Base-by-base conservation (phyloP, 2,888 invertebrate genomes). In the Petrolisthes cinctipes region DNA sequence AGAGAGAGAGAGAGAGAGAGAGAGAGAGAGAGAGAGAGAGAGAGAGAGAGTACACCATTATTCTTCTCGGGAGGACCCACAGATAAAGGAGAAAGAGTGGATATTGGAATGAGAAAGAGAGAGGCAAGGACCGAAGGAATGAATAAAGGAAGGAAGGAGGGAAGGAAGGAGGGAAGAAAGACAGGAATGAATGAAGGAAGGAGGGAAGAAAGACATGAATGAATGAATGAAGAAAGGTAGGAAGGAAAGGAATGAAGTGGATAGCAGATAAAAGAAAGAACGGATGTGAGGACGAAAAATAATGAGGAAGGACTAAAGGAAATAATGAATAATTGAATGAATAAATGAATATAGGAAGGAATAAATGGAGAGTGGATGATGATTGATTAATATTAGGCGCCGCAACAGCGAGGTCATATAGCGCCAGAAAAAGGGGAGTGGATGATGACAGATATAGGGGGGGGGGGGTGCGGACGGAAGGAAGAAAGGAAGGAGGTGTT, bases 1-100 rank as follows among this genome's bases (percentile, higher is more conserved):
- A 37, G 37, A 76, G 37, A 37, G 76, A 37, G 37, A 76, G 76
- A 76, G 76, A 37, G 76, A 76, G 37, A 37, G 76, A 76, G 76
- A 37, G 76, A 76, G 76, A 37, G 76, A 76, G 76, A 61, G 61
- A 61, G 61, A 61, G 61, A 61, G 61, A 61, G 61, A 61, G 61
- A 61, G 61, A 61, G 61, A 61, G 61, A 61, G 61, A 61, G 61
- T 9, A 14, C 7, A 14, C 14, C 7, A 61, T 9, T 61, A 61
- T 9, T 9, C 7, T 14, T 14, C 61, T 14, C 61, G 14, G 14
- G 14, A 61, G 14, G 14, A 14, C 7, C 9, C 7, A 61, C 14
- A 14, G 61, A 61, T 7, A 14, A 9, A 61, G 61, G 61, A 61
- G 61, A 61, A 14, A 61, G 61, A 14, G 9, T 7, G 61, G 14